phyloP scores from a whole-genome alignment of 2,113 vertebrate species.

The Ciconia maguari region DNA sequence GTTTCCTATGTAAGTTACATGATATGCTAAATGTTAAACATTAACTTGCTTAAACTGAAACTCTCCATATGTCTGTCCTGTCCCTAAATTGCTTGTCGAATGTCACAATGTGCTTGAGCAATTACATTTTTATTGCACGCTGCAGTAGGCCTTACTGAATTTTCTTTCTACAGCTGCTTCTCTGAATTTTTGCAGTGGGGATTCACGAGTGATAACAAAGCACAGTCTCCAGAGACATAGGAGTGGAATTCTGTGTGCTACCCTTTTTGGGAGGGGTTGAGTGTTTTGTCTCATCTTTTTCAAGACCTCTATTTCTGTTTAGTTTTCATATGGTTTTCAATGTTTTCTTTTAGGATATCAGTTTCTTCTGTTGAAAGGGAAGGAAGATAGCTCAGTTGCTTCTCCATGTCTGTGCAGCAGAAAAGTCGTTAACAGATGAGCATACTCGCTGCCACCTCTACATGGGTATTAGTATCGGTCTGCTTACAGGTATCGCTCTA shows the following conservation, averaged over 20 bases:
- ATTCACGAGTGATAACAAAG: not conserved
- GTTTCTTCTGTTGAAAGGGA: conserved; percentile 60
- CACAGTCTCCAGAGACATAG: not conserved
- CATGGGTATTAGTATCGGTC: conserved; percentile 40
- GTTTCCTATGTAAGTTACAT: not conserved
- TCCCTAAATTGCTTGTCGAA: not conserved
- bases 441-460: conserved; percentile 36
- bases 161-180: conserved; percentile 34
- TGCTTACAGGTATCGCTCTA: conserved; percentile 48
- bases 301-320: conserved; percentile 35
- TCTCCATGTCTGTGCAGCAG: conserved; percentile 55
- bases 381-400: conserved; percentile 65
- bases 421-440: conserved; percentile 46
- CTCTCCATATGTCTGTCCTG: not conserved
- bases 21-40: not conserved
- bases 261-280: not conserved
- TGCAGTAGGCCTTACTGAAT: not conserved
- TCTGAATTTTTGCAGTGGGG: not conserved
- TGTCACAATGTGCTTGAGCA: not conserved
- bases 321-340: conserved; percentile 54
- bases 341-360: conserved; percentile 64
- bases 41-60: not conserved
- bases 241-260: not conserved
- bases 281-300: conserved; percentile 2
- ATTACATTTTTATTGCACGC: not conserved